phyloP scores from a whole-genome alignment of 2,113 vertebrate species.

The Camelus bactrianus region DNA sequence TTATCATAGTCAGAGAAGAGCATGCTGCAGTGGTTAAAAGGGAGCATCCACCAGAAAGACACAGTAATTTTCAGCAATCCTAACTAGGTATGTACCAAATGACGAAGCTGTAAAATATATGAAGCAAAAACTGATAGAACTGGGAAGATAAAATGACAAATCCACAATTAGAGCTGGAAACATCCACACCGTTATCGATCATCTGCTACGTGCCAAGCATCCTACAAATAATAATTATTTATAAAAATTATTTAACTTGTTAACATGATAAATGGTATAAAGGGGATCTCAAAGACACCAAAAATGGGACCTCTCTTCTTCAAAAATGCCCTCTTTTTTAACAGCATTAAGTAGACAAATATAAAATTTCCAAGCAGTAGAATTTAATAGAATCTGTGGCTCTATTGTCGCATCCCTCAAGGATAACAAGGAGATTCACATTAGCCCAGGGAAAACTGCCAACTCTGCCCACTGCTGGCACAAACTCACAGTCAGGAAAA shows the following conservation, averaged over 20 bases:
- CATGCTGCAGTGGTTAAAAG: neutral
- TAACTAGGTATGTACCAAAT: neutral
- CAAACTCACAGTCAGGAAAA: neutral
- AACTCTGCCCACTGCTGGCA: neutral
- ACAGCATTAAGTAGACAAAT: neutral
- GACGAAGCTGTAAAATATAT: neutral
- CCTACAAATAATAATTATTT: neutral
- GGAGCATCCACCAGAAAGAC: neutral
- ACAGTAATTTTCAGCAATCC: neutral
- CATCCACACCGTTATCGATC: neutral
- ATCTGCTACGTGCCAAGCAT: neutral
- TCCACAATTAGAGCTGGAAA: neutral
- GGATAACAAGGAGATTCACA: neutral
- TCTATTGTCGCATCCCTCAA: conserved; percentile 90
- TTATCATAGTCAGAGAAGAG: neutral
- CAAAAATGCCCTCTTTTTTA: neutral
- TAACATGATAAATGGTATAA: neutral
- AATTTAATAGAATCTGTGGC: conserved; percentile 86
- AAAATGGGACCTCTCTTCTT: neutral
- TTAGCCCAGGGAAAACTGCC: neutral
- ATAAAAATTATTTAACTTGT: neutral
- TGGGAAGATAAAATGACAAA: neutral
- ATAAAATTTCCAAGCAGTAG: neutral
- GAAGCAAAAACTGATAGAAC: neutral
- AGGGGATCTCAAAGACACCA: neutral